Conservation (phyloP, 1,140 invertebrate genomes). For the Leptinotarsa defecta region DNA sequence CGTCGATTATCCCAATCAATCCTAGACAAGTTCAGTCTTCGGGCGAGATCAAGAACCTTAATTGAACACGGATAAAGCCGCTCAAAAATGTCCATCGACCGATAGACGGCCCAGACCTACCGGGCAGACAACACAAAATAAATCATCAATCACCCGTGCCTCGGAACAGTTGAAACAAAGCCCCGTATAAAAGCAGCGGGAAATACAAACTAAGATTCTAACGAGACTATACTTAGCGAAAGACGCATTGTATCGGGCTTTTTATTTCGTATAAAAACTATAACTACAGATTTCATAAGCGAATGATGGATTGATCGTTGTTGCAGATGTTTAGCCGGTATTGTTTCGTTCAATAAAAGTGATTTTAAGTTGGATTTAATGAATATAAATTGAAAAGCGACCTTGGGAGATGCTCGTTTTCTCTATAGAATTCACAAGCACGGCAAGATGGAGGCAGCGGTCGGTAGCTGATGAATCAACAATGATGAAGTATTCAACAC, state of each 20-base stretch:
- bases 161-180: constrained; percentile 54
- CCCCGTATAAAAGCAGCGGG: constrained; percentile 51
- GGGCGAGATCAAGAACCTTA: constrained; percentile 27
- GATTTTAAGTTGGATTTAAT: constrained; percentile 8
- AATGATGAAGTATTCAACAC: constrained; percentile 3
- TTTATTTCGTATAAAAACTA: constrained; percentile 50
- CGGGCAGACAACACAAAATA: constrained; percentile 53
- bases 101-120: constrained; percentile 46
- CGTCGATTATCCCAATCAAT: neutral
- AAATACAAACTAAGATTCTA: constrained; percentile 54
- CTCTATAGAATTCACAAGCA: neutral
- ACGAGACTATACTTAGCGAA: constrained; percentile 48
- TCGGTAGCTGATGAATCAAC: constrained; percentile 5
- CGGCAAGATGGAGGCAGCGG: neutral
- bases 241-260: constrained; percentile 45
- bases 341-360: constrained; percentile 21
- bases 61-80: constrained; percentile 42
- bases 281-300: constrained; percentile 49
- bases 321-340: constrained; percentile 22
- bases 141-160: constrained; percentile 53
- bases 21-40: neutral
- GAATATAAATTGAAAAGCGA: neutral
- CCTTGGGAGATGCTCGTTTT: constrained; percentile 1
- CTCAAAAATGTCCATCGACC: constrained; percentile 35
- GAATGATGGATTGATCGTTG: constrained; percentile 46